Evolutionary conservation across 2,797 vertebrate genomes (phyloP).

Genomic region (Fratercula arctica): DNA sequence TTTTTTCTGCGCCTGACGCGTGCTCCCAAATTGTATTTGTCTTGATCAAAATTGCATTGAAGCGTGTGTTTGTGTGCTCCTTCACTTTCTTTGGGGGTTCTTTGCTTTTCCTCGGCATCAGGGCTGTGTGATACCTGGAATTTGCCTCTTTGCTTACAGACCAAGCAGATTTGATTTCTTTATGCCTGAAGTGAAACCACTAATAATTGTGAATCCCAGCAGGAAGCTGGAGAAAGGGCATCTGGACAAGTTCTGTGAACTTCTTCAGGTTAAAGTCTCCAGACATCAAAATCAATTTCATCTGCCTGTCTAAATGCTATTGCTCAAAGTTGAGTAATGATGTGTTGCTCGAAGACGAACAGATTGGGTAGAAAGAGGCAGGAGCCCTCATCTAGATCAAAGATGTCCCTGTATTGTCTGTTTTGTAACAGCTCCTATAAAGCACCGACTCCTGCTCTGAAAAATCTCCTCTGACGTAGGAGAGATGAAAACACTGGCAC

Average conservation of each 20-base stretch:
- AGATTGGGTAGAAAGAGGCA: not conserved
- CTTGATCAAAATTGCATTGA: accelerated
- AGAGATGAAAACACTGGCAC: not conserved
- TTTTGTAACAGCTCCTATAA: not conserved
- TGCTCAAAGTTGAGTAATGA: not conserved
- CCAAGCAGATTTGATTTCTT: not conserved
- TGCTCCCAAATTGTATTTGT: not conserved
- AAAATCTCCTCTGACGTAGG: not conserved
- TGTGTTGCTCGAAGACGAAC: not conserved
- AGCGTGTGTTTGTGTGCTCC: not conserved
- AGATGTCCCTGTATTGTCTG: not conserved
- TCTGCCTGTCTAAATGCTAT: constrained; percentile 28
- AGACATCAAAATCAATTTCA: not conserved
- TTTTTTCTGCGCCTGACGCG: not conserved
- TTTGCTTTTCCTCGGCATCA: not conserved
- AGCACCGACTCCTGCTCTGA: not conserved
- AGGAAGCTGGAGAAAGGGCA: not conserved
- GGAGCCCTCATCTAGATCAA: not conserved
- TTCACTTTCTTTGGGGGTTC: not conserved
- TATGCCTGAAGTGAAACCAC: not conserved
- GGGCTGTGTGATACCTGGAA: not conserved
- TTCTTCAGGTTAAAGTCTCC: not conserved
- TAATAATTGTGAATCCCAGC: not conserved
- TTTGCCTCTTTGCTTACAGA: not conserved
- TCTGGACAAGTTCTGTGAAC: not conserved